Conservation (phyloP, 2,113 vertebrate species). For the Cyanoliseus patagonus region DNA sequence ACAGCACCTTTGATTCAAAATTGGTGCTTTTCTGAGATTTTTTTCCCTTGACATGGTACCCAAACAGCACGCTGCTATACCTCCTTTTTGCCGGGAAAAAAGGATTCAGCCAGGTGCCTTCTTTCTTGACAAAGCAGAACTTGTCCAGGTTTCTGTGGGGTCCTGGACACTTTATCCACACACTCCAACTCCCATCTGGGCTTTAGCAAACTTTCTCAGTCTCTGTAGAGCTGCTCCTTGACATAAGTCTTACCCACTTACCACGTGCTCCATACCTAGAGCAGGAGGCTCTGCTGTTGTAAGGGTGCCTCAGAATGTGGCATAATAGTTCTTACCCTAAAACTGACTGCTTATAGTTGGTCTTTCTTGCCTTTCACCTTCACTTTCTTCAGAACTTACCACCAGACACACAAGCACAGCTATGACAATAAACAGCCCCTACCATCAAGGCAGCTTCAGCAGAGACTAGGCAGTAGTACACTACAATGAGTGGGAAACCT, state of each 20-base stretch:
- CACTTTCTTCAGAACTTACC: neutral
- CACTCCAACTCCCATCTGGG: no score
- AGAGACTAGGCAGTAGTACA: neutral
- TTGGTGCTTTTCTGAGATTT: neutral
- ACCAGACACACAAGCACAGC: neutral
- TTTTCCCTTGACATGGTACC: neutral
- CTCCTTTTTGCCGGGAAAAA: neutral
- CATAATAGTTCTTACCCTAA: neutral
- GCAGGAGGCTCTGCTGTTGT: neutral
- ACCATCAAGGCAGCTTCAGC: neutral
- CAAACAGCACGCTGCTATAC: fast-evolving
- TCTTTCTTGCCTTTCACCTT: neutral
- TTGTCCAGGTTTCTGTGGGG: neutral
- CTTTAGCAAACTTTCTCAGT: neutral
- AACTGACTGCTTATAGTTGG: neutral
- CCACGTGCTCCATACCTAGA: no score
- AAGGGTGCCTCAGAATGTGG: neutral
- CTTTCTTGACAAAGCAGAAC: neutral
- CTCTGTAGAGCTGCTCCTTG: neutral
- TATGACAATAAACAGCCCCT: neutral
- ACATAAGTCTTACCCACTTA: neutral
- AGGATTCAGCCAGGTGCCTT: neutral
- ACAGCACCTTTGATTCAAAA: neutral
- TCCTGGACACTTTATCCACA: neutral
- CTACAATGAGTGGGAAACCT: fast-evolving